Base-by-base conservation (phyloP, 2,888 invertebrate genomes). In the Meteorus cinctellus region DNA sequence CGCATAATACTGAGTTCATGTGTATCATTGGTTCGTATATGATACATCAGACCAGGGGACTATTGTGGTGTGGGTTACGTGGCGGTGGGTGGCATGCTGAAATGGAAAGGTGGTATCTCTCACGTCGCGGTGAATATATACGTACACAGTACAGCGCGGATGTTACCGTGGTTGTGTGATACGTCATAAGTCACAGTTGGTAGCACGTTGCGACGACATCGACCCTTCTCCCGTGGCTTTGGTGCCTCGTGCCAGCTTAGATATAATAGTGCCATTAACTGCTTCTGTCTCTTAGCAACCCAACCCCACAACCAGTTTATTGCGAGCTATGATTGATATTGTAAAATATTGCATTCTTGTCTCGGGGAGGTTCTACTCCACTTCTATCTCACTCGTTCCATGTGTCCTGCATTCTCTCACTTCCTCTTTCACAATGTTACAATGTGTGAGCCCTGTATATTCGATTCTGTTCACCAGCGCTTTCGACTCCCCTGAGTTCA, bases 181-280 rank as follows among this genome's bases (percentile, higher is more conserved):
- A 87, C 85, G 86, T 87, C 86, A 86, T 87, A 87, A 87, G 87
- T 87, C 87, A 87, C 86, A 87, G 86, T 84, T 86, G 87, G 87
- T 87, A 86, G 85, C 87, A 87, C 86, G 81, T 85, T 87, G 86
- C 86, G 83, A 84, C 84, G 87, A 87, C 87, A 82, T 85, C 83
- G 78, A 82, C 82, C 84, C 81, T 75, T 79, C 72, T 76, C 63
- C 67, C 68, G 55, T 51, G 59, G 36, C 69, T 72, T 71, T 70
- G 48, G 78, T 75, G 68, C 65, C 74, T 73, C 67, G 72, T 73
- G 79, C 77, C 70, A 78, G 83, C 82, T 82, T 82, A 84, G 83
- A 83, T 81, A 86, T 86, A 86, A 87, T 85, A 86, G 86, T 81
- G 80, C 84, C 86, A 87, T 87, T 87, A 87, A 86, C 85, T 83